Percentiles rank a stretch among this genome's conserved stretches.
Conservation (phyloP, 2,797 vertebrate genomes). For the Cottoperca gobio region DNA sequence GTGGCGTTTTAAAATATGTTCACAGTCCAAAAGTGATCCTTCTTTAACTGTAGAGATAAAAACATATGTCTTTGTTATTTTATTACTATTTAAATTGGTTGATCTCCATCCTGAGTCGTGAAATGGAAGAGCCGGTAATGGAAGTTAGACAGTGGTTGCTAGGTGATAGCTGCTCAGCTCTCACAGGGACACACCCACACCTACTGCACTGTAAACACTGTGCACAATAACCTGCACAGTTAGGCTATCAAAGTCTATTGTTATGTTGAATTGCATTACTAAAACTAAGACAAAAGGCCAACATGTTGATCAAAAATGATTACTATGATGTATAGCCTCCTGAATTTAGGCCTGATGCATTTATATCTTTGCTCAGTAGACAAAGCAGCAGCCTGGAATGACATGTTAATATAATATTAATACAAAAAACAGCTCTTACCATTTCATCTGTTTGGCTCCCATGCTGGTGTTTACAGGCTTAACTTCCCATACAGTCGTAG, state of each 20-base stretch:
- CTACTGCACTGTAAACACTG: slow-evolving; percentile 63
- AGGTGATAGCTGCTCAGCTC: slow-evolving; percentile 72
- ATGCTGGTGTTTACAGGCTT: slow-evolving; percentile 78
- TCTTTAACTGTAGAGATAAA: background rate
- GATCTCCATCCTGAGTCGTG: background rate
- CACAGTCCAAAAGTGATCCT: rapidly evolving
- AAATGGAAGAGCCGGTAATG: slow-evolving; percentile 28
- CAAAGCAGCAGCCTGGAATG: slow-evolving; percentile 29
- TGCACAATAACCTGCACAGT: slow-evolving; percentile 60
- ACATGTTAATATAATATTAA: slow-evolving; percentile 14
- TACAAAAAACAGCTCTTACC: slow-evolving; percentile 77
- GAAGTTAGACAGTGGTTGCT: slow-evolving; percentile 67
- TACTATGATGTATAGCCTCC: background rate
- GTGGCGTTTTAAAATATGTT: background rate
- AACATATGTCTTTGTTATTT: background rate
- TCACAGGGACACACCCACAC: slow-evolving; percentile 76
- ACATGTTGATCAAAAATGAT: slow-evolving; percentile 13
- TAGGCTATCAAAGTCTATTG: slow-evolving; percentile 8
- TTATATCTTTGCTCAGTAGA: slow-evolving; percentile 12
- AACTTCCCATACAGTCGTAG: slow-evolving; percentile 75
- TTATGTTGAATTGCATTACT: slow-evolving; percentile 16
- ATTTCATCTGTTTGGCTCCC: slow-evolving; percentile 90
- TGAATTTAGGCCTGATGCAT: slow-evolving; percentile 29
- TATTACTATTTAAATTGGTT: background rate
- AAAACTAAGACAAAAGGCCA: background rate